Percentiles rank a stretch among this genome's conserved stretches.
phyloP scores from a whole-genome alignment of 37 sponge, comb jelly and placozoan genomes.

The Cladorhizidae sp. region DNA sequence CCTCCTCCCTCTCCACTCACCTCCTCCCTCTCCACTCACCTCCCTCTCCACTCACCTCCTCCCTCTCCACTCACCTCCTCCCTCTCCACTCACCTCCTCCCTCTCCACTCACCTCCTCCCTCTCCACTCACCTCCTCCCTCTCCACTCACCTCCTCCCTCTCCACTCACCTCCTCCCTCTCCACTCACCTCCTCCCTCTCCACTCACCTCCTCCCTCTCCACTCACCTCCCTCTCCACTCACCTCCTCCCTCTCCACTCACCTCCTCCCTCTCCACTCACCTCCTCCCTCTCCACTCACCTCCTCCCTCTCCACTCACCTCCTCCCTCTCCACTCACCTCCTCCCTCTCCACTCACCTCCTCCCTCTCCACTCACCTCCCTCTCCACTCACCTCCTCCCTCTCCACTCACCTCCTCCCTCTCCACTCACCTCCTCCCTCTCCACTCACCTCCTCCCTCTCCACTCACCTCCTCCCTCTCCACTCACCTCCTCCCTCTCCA shows the following conservation, averaged over 20 bases:
- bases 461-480: not conserved
- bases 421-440: not conserved
- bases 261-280: not conserved
- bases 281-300: not conserved
- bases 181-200: too few species aligned
- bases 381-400: not conserved
- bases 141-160: not conserved
- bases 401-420: constrained; percentile 17
- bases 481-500: not conserved
- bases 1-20: not conserved
- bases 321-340: not conserved
- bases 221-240: not conserved
- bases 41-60: constrained; percentile 4
- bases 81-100: not conserved
- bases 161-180: constrained; percentile 25
- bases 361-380: not conserved
- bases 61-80: not conserved
- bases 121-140: not conserved
- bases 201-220: not conserved
- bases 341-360: not conserved
- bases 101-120: not conserved
- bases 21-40: not conserved
- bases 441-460: not conserved
- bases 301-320: not conserved
- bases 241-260: not conserved